Conservation (phyloP, 2,888 invertebrate genomes). For the Brenthis daphne region DNA sequence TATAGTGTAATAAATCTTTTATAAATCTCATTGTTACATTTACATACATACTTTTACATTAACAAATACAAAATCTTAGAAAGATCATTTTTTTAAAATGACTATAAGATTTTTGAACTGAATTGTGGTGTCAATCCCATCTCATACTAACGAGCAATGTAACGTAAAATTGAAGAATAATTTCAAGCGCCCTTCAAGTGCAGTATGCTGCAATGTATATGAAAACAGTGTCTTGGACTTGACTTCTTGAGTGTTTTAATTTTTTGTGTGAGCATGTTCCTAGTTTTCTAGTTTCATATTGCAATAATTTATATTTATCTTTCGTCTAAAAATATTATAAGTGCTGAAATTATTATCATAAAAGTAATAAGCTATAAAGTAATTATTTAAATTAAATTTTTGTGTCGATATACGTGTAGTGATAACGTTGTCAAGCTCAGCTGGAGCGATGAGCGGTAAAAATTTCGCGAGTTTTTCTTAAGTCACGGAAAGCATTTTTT, state of each 20-base stretch:
- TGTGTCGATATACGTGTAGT: slow-evolving; percentile 50
- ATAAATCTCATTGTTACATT: no score
- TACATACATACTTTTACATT: no score
- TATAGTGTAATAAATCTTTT: no score
- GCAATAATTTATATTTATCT: slow-evolving; percentile 29
- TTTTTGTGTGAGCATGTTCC: slow-evolving; percentile 39
- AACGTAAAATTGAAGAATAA: slow-evolving; percentile 27
- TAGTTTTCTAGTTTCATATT: slow-evolving; percentile 32
- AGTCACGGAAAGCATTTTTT: slow-evolving; percentile 67
- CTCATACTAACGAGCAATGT: slow-evolving; percentile 30
- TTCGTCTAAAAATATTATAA: slow-evolving; percentile 2
- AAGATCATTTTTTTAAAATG: no score
- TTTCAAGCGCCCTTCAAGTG: slow-evolving; percentile 26
- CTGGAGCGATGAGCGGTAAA: slow-evolving; percentile 79
- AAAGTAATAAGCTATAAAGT: neutral
- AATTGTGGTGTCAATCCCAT: neutral
- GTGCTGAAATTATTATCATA: neutral
- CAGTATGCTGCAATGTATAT: slow-evolving; percentile 36
- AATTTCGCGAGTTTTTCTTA: slow-evolving; percentile 73
- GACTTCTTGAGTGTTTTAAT: slow-evolving; percentile 27
- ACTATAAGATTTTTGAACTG: no score
- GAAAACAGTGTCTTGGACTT: slow-evolving; percentile 26
- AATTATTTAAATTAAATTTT: slow-evolving; percentile 15
- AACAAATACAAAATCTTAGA: no score
- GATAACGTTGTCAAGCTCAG: slow-evolving; percentile 79